Percentiles rank a stretch among this genome's conserved stretches.
Evolutionary conservation across 2,888 invertebrate species (phyloP).

Genomic region (Elysia crispata): DNA sequence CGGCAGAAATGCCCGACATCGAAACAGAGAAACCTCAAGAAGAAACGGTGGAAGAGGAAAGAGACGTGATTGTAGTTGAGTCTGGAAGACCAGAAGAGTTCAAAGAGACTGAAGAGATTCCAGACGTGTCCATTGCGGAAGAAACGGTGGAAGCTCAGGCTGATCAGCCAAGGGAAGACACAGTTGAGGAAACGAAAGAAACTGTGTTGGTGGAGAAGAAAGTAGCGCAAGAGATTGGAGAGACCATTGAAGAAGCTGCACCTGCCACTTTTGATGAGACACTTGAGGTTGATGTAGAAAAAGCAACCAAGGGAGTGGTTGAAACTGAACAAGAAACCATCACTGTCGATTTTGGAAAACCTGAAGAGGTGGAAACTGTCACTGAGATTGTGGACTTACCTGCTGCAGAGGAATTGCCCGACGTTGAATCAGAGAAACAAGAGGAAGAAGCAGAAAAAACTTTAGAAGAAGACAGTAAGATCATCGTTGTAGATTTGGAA

Average conservation of each 20-base stretch:
- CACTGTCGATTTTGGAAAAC: slow-evolving; percentile 47
- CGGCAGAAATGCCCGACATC: slow-evolving; percentile 38
- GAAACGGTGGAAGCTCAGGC: slow-evolving; percentile 39
- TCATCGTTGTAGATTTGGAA: slow-evolving; percentile 37
- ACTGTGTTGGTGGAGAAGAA: slow-evolving; percentile 49
- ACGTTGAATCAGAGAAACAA: slow-evolving; percentile 20
- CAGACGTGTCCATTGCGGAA: slow-evolving; percentile 22
- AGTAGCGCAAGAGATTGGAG: slow-evolving; percentile 34
- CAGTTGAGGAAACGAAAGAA: slow-evolving; percentile 40
- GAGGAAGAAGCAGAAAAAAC: slow-evolving; percentile 48
- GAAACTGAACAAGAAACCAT: slow-evolving; percentile 37
- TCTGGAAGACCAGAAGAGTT: slow-evolving; percentile 50
- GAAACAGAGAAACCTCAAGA: slow-evolving; percentile 51
- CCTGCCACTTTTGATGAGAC: slow-evolving; percentile 15
- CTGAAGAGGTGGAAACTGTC: slow-evolving; percentile 44
- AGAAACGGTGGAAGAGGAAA: slow-evolving; percentile 52
- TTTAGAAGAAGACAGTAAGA: slow-evolving; percentile 49
- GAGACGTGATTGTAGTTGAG: slow-evolving; percentile 52
- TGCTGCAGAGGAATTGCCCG: slow-evolving; percentile 42
- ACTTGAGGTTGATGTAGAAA: slow-evolving; percentile 31
- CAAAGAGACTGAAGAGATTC: slow-evolving; percentile 46
- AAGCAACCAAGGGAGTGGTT: slow-evolving; percentile 39
- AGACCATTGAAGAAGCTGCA: slow-evolving; percentile 27
- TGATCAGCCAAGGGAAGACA: slow-evolving; percentile 34
- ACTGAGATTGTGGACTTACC: slow-evolving; percentile 31